Evolutionary conservation across 2,888 invertebrate species (phyloP).

Genomic region (Dicyrtoma fusca): DNA sequence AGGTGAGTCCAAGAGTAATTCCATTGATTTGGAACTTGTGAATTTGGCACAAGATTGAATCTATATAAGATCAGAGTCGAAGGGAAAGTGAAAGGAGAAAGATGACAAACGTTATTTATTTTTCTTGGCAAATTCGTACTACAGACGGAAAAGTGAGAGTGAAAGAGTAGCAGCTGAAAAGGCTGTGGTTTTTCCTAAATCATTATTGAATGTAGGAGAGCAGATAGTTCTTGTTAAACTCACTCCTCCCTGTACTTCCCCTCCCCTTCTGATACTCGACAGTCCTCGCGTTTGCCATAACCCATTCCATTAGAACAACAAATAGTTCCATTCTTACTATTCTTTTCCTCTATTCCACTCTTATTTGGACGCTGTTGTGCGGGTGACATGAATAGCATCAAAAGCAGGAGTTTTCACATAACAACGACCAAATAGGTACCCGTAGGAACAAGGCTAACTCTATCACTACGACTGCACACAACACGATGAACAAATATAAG

Average conservation of each 20-base stretch:
- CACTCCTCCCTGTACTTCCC: not conserved
- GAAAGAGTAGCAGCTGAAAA: not conserved
- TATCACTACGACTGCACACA: too few species aligned
- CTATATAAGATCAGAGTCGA: not conserved
- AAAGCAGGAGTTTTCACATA: too few species aligned
- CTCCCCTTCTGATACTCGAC: conserved; percentile 3
- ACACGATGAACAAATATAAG: too few species aligned
- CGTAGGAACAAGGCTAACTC: too few species aligned
- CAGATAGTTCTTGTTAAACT: not conserved
- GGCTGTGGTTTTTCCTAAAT: not conserved
- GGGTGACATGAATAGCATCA: too few species aligned
- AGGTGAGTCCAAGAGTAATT: not conserved
- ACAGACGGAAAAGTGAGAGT: not conserved
- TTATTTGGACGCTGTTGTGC: too few species aligned
- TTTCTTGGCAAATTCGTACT: conserved; percentile 14
- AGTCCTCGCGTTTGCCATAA: not conserved
- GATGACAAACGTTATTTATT: conserved; percentile 35
- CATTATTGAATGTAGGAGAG: too few species aligned
- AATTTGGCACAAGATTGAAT: conserved; percentile 10
- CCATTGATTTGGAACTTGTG: conserved; percentile 14
- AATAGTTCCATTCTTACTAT: too few species aligned
- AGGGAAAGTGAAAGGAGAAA: conserved; percentile 11
- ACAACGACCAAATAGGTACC: too few species aligned
- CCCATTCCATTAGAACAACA: not conserved
- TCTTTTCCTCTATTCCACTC: too few species aligned